Conservation (phyloP, 2,113 vertebrate species). For the Actenoides hombroni region DNA sequence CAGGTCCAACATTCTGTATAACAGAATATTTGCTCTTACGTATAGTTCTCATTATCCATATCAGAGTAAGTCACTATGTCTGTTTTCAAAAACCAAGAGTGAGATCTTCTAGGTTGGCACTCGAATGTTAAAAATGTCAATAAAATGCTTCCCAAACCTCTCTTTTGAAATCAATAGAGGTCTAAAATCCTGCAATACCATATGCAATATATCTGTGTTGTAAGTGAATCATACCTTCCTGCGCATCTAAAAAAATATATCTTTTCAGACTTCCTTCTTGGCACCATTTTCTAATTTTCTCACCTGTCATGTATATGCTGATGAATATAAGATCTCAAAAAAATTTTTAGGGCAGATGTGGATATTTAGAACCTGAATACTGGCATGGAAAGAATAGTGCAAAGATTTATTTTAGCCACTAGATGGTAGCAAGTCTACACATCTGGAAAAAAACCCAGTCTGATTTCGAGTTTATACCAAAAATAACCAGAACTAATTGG, state of each 20-base stretch:
- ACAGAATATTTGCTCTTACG: neutral
- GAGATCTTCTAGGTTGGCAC: neutral
- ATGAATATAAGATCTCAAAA: neutral
- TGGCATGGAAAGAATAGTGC: neutral
- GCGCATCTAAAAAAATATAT: neutral
- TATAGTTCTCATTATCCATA: neutral
- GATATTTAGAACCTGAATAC: neutral
- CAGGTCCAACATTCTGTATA: neutral
- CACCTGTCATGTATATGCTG: neutral
- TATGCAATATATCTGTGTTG: neutral
- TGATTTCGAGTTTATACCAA: neutral
- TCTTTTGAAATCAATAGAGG: neutral
- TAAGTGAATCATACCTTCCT: neutral
- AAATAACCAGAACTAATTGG: neutral
- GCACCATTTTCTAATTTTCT: neutral
- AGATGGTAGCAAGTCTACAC: slow-evolving; percentile 60
- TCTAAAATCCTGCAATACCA: neutral
- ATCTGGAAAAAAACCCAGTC: neutral
- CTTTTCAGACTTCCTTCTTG: neutral
- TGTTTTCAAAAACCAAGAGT: neutral
- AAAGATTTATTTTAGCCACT: slow-evolving; percentile 35
- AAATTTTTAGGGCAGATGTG: fast-evolving
- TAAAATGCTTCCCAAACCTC: neutral
- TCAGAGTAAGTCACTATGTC: neutral
- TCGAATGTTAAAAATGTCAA: neutral